Base-by-base conservation (phyloP, 2,113 vertebrate species). In the Chrysemys picta region DNA sequence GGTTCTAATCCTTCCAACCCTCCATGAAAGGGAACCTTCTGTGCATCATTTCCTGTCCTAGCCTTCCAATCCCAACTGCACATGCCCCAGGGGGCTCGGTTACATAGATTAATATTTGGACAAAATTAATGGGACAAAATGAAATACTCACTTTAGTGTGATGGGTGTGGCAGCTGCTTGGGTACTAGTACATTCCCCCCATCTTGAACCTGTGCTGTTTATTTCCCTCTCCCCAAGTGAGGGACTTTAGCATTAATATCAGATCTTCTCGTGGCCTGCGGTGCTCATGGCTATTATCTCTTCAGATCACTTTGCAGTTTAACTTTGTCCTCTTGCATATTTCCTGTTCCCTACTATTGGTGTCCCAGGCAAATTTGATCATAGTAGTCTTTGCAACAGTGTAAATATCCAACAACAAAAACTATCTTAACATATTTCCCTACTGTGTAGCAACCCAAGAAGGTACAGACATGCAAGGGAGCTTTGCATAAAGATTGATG, bases 1-100 rank as follows among this genome's bases (percentile, higher is more conserved):
- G 35, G 17, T 17, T 69, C 31, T 69, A 69, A 14, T 65, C 29
- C 31, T 50, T 50, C 50, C 50, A 50, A 14, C 50, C 50, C 13
- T 57, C 8, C 0, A 1, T n/a, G 79, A 62, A 79, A 14, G 35
- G 89, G 42, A 31, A 22, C 3, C 57, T 88, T 4, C 42, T 31
- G 12, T 13, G 90, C 56, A 11, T 1, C 25, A 4, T 0, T 1
- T 42, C 2, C 53, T 22, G 3, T 17, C 78, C 47, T 25, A 42
- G 9, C 8, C 5, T 31, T 16, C 47, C 12, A 22, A 35, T 21
- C 52, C 25, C n/a, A 42, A 53, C 53, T n/a, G 31, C 47, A 50
- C 49, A 35, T 4, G 11, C 17, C 27, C 16, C 1, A 0, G 25
- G 59, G 27, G 21, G 29, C 0, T 0, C 8, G 38, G 22, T 25